Percentiles rank a stretch among this genome's conserved stretches.
Conservation (phyloP, 2,888 invertebrate genomes). For the Drosophila borealis region DNA sequence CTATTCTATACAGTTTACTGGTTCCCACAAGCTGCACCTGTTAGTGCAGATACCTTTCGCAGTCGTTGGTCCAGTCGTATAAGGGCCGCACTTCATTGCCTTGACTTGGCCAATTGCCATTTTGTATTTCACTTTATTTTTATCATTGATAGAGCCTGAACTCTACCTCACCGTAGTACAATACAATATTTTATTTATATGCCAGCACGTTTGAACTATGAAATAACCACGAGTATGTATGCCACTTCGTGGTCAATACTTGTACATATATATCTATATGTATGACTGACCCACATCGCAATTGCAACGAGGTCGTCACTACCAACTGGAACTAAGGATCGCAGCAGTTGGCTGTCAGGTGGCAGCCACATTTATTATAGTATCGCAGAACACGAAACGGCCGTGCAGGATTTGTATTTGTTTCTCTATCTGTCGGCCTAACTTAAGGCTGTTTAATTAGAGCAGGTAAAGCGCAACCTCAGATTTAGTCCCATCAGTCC, state of each 20-base stretch:
- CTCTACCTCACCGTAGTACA: slow-evolving; percentile 12
- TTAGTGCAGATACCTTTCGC: not conserved
- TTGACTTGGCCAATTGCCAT: slow-evolving; percentile 54
- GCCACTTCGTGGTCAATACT: slow-evolving; percentile 71
- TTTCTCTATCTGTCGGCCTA: slow-evolving; percentile 4
- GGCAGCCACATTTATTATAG: slow-evolving; percentile 37
- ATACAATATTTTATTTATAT: slow-evolving; percentile 69
- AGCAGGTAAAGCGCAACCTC: slow-evolving; percentile 16
- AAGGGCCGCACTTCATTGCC: slow-evolving; percentile 36
- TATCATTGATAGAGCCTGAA: slow-evolving; percentile 38
- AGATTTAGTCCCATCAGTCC: not conserved
- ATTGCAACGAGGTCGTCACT: slow-evolving; percentile 23
- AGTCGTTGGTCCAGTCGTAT: slow-evolving; percentile 4
- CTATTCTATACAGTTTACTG: no score
- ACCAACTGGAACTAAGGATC: slow-evolving; percentile 24
- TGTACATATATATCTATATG: slow-evolving; percentile 3
- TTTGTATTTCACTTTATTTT: slow-evolving; percentile 58
- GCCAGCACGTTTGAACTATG: slow-evolving; percentile 62
- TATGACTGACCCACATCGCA: slow-evolving; percentile 65
- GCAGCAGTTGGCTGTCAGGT: slow-evolving; percentile 34
- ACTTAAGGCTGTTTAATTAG: slow-evolving; percentile 57
- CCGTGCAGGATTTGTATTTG: slow-evolving; percentile 26
- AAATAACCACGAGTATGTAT: slow-evolving; percentile 66
- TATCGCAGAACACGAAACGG: slow-evolving; percentile 25
- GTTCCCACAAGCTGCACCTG: not conserved